Percentiles rank a stretch among this genome's conserved stretches.
Conservation (phyloP, 2,113 vertebrate species). For the Aramus guarauna region DNA sequence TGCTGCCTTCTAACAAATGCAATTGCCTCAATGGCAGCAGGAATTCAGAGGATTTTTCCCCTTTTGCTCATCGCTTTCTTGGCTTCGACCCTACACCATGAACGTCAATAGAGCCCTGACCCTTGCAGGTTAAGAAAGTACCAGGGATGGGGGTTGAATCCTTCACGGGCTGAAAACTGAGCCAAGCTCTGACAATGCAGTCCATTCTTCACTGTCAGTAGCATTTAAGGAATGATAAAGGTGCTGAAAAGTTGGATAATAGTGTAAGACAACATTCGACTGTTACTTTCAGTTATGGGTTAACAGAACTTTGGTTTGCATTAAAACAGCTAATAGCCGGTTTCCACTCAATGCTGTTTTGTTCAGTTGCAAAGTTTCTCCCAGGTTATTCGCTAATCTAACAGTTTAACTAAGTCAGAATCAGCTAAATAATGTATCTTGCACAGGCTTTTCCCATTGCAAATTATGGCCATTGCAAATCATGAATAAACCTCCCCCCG, state of each 20-base stretch:
- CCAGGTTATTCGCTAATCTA: neutral
- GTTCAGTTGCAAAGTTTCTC: neutral
- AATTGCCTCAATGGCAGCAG: rapidly evolving
- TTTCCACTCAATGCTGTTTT: neutral
- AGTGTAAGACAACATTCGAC: rapidly evolving
- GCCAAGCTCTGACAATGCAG: rapidly evolving
- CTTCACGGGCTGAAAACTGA: rapidly evolving
- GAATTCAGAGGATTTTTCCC: neutral
- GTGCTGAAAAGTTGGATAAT: rapidly evolving
- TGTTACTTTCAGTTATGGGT: neutral
- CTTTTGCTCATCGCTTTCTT: neutral
- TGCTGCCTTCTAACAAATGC: rapidly evolving
- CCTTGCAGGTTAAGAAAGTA: rapidly evolving
- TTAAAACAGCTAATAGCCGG: neutral
- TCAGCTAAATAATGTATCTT: neutral
- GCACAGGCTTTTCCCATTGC: neutral
- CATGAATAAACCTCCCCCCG: neutral
- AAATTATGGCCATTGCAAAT: neutral
- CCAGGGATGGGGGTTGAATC: rapidly evolving
- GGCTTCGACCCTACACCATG: rapidly evolving
- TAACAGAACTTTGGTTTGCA: neutral
- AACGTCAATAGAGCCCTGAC: rapidly evolving
- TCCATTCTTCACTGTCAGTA: rapidly evolving
- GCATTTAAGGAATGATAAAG: rapidly evolving
- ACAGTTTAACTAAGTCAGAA: neutral